Conservation (phyloP, 2,113 vertebrate species). For the Elanoides forficatus region DNA sequence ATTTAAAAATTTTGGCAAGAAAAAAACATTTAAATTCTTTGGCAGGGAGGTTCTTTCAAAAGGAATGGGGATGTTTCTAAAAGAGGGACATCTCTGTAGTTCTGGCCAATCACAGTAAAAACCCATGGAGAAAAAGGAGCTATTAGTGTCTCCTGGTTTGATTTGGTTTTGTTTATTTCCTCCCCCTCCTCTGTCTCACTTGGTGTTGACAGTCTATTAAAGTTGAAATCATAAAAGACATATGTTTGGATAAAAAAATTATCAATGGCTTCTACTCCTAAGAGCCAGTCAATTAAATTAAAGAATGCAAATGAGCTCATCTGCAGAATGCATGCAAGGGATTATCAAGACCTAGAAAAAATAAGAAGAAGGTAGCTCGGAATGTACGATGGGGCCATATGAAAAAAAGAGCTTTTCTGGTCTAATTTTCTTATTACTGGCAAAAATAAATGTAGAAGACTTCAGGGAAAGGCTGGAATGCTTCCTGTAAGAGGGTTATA, state of each 20-base stretch:
- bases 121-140: not conserved
- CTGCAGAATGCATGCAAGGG: not conserved
- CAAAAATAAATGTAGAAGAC: not conserved
- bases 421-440: not conserved
- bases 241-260: not conserved
- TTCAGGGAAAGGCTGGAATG: not conserved
- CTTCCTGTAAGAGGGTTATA: not conserved
- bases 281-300: not conserved
- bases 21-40: not conserved
- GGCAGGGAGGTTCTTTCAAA: not conserved
- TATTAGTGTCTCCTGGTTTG: not conserved
- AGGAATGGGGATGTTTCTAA: not conserved
- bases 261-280: not conserved
- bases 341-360: not conserved
- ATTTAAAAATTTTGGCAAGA: not conserved
- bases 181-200: not conserved
- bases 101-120: not conserved
- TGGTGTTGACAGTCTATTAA: not conserved
- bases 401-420: not conserved
- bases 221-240: not conserved
- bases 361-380: not conserved
- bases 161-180: not conserved
- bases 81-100: not conserved
- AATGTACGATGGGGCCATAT: not conserved
- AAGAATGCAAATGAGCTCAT: not conserved